phyloP scores from a whole-genome alignment of 2,888 invertebrate species.

The Latrodectus hesperus region DNA sequence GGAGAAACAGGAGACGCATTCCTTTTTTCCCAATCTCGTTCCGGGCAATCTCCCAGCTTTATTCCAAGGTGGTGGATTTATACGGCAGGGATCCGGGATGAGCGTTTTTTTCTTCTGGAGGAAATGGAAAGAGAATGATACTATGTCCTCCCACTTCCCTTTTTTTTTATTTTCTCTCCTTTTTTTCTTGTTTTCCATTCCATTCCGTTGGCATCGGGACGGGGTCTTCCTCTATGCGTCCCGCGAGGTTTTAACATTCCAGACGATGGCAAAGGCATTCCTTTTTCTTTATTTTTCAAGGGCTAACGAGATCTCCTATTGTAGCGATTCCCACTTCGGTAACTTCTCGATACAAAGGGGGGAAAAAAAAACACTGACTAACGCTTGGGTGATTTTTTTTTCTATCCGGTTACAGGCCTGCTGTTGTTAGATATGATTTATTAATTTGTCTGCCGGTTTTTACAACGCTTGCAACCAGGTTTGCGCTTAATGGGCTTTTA shows the following conservation, averaged over 20 bases:
- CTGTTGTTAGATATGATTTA: constrained; percentile 43
- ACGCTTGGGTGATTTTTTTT: constrained; percentile 13
- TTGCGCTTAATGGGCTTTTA: constrained; percentile 43
- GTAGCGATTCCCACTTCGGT: constrained; percentile 26
- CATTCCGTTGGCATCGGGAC: constrained; percentile 34
- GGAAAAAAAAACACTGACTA: neutral
- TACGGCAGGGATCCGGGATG: constrained; percentile 27
- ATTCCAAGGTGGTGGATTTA: constrained; percentile 37
- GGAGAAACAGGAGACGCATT: neutral
- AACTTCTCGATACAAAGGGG: constrained; percentile 35
- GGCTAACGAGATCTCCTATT: constrained; percentile 45
- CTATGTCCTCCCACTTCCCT: constrained; percentile 15
- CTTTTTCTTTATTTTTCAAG: neutral
- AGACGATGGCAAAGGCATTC: neutral
- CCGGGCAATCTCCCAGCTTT: constrained; percentile 13
- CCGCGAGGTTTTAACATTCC: constrained; percentile 17
- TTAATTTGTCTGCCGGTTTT: constrained; percentile 44
- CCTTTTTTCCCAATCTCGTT: constrained; percentile 21
- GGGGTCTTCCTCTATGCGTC: constrained; percentile 21
- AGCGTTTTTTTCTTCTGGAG: neutral
- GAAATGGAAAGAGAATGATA: constrained; percentile 9
- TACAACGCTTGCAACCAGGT: constrained; percentile 13
- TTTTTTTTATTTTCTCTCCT: constrained; percentile 23
- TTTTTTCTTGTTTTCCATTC: constrained; percentile 21
- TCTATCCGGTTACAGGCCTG: constrained; percentile 23